phyloP scores from a whole-genome alignment of 1,140 invertebrate genomes.

The Ooceraea biroi region DNA sequence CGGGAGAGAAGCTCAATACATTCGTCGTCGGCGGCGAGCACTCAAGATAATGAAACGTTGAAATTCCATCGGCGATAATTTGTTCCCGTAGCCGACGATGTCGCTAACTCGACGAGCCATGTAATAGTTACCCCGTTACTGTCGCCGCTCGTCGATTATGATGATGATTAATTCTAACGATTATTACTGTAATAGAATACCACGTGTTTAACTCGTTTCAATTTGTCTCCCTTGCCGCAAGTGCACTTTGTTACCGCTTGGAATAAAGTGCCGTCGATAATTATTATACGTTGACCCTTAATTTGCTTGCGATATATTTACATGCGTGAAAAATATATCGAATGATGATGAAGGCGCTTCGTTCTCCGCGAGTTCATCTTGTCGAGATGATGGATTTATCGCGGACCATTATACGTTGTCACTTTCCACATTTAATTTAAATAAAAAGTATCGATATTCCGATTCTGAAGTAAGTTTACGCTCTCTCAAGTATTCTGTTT shows the following conservation, averaged over 20 bases:
- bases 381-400: too few relatives aligned
- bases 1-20: conserved; percentile 7
- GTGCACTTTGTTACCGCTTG: background rate
- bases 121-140: conserved; percentile 12
- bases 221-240: background rate
- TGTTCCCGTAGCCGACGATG: background rate
- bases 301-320: too few relatives aligned
- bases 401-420: too few relatives aligned
- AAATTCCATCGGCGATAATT: conserved; percentile 46
- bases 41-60: conserved; percentile 56
- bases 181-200: conserved; percentile 24
- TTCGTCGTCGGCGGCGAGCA: conserved; percentile 11
- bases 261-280: background rate
- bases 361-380: too few relatives aligned
- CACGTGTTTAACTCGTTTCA: background rate
- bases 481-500: too few relatives aligned
- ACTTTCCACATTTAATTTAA: too few relatives aligned
- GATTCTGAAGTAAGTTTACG: too few relatives aligned
- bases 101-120: background rate
- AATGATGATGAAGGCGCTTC: too few relatives aligned
- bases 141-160: conserved; percentile 13
- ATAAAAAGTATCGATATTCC: too few relatives aligned
- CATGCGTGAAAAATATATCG: too few relatives aligned
- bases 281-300: background rate
- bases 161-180: conserved; percentile 37